phyloP scores from a whole-genome alignment of 1,140 invertebrate species.

The Meloidogyne chitwoodi region DNA sequence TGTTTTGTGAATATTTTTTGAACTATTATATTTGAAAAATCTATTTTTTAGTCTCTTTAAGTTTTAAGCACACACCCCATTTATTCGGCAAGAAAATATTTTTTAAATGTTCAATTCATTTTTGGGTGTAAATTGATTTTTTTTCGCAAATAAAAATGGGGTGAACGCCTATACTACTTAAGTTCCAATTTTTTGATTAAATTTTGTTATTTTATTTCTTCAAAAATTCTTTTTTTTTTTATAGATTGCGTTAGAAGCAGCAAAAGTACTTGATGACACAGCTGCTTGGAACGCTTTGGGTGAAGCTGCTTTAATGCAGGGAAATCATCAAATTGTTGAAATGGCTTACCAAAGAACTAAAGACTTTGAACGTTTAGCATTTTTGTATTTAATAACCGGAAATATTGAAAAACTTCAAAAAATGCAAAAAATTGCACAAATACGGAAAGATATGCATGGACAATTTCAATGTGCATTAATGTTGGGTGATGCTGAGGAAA shows the following conservation, averaged over 20 bases:
- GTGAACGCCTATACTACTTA: no score
- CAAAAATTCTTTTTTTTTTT: constrained; percentile 11
- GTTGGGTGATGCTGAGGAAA: constrained; percentile 83
- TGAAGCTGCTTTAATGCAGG: constrained; percentile 79
- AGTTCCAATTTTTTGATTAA: no score
- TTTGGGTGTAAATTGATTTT: no score
- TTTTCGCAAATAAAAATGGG: no score
- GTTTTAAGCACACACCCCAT: no score
- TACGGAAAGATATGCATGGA: constrained; percentile 86
- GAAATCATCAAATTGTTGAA: constrained; percentile 72
- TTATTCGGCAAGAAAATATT: no score
- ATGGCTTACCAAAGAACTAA: constrained; percentile 99
- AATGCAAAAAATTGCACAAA: constrained; percentile 98
- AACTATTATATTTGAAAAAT: no score
- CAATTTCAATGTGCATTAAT: constrained; percentile 91
- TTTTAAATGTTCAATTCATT: no score
- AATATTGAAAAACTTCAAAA: constrained; percentile 94
- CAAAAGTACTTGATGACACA: constrained; percentile 86
- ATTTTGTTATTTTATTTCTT: no score
- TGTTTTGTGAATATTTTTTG: no score
- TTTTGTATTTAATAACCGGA: constrained; percentile 95
- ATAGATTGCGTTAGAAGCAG: constrained; percentile 75
- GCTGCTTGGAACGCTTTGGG: constrained; percentile 93
- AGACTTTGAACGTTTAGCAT: constrained; percentile 96
- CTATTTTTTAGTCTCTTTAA: no score